These are phyloP conservation scores for Agrypnus murinus DNA, from an alignment of 2,888 invertebrate species.

Conservation along the genomic window DNA sequence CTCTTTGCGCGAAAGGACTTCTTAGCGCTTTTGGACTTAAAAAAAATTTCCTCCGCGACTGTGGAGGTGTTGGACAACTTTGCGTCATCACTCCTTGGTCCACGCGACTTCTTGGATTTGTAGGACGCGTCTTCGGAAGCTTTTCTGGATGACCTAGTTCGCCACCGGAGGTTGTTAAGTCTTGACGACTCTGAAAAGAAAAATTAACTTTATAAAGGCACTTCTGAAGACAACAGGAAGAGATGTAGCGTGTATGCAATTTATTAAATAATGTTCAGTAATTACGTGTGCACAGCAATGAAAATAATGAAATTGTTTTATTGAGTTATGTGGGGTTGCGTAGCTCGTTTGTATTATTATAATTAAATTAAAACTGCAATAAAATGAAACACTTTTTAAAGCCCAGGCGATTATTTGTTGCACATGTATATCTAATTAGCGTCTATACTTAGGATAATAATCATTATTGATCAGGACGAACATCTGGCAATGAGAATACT, in stretches of 20 bases:
- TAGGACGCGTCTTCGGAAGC: constrained; percentile 77
- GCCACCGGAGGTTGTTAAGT: constrained; percentile 53
- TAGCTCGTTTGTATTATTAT: not conserved
- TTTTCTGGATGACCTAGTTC: constrained; percentile 73
- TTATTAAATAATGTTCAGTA: no score
- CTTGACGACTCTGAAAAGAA: constrained; percentile 63
- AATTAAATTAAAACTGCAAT: not conserved
- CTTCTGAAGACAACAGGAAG: not conserved
- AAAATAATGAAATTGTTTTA: no score
- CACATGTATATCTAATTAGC: no score
- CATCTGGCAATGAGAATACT: no score
- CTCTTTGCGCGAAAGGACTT: constrained; percentile 81
- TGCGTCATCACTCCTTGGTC: constrained; percentile 75
- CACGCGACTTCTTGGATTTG: constrained; percentile 67
- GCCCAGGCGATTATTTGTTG: no score
- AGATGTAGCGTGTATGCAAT: no score
- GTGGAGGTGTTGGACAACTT: constrained; percentile 89
- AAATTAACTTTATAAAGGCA: not conserved
- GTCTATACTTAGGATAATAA: no score
- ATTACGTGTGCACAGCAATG: no score
- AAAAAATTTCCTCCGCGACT: constrained; percentile 85
- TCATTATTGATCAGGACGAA: no score
- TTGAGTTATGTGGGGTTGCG: not conserved
- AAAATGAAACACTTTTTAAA: no score
- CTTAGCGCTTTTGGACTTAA: constrained; percentile 86